phyloP scores from a whole-genome alignment of 2,113 vertebrate species.

The Heptranchias perlo region DNA sequence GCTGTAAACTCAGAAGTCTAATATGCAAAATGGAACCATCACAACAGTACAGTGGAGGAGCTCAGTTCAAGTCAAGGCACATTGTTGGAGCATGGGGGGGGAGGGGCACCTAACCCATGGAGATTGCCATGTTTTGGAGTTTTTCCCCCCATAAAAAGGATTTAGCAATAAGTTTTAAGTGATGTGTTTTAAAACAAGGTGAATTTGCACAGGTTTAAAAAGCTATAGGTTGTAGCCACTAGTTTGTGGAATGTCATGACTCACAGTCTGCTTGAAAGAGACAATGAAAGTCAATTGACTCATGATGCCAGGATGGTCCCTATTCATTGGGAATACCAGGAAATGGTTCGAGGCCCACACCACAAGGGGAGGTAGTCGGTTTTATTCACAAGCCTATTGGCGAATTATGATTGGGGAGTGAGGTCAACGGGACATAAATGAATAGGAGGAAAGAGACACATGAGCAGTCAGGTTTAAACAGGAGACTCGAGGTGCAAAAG shows the following conservation, averaged over 20 bases:
- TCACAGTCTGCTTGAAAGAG: background rate
- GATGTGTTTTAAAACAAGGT: background rate
- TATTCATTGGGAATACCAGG: background rate
- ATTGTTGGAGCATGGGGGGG: background rate
- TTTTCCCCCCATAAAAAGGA: background rate
- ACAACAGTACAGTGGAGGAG: background rate
- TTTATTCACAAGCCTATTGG: no score
- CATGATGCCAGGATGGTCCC: background rate
- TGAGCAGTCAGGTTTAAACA: background rate
- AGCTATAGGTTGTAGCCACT: background rate
- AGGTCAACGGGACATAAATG: background rate
- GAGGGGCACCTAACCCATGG: background rate
- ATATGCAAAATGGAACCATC: background rate
- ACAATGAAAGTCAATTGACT: background rate
- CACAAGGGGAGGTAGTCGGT: no score
- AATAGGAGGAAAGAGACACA: background rate
- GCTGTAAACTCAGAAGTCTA: background rate
- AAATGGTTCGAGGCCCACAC: background rate
- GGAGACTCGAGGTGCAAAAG: background rate
- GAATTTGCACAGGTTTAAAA: background rate
- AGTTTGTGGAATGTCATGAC: background rate
- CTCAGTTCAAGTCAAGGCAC: background rate
- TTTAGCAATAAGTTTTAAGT: background rate
- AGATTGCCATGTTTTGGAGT: background rate
- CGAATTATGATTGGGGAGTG: background rate